These are phyloP conservation scores for Tuta absoluta DNA, from an alignment of 2,888 invertebrate genomes.

Conservation along the genomic window DNA sequence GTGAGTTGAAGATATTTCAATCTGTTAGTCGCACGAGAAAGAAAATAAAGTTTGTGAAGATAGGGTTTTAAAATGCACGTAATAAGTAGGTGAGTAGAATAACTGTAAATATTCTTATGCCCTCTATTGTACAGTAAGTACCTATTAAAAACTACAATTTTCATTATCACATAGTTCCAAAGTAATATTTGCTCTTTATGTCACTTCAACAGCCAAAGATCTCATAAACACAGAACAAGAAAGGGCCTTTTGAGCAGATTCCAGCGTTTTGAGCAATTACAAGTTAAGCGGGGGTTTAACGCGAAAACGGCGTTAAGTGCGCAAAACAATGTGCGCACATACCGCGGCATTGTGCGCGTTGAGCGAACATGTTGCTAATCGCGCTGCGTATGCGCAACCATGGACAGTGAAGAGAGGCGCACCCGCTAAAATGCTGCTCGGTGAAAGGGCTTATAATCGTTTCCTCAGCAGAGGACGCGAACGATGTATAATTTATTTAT, in stretches of 20 bases:
- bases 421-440: constrained; percentile 53
- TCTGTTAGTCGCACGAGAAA: too few relatives aligned
- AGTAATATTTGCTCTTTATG: background rate
- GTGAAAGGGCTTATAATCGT: background rate
- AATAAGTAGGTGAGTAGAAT: too few relatives aligned
- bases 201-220: background rate
- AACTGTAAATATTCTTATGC: too few relatives aligned
- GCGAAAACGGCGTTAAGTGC: constrained; percentile 49
- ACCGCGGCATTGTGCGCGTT: constrained; percentile 54
- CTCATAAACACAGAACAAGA: background rate
- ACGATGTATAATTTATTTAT: too few relatives aligned
- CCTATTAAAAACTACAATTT: too few relatives aligned
- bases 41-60: too few relatives aligned
- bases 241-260: constrained; percentile 18
- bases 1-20: background rate
- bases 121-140: too few relatives aligned
- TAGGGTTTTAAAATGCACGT: too few relatives aligned
- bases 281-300: constrained; percentile 39
- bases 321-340: constrained; percentile 61
- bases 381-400: constrained; percentile 67
- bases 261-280: constrained; percentile 22
- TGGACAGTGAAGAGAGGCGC: constrained; percentile 45
- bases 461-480: background rate
- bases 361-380: constrained; percentile 66
- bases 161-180: background rate